Conservation (phyloP, 2,888 invertebrate species). For the Hoplodrina ambigua region DNA sequence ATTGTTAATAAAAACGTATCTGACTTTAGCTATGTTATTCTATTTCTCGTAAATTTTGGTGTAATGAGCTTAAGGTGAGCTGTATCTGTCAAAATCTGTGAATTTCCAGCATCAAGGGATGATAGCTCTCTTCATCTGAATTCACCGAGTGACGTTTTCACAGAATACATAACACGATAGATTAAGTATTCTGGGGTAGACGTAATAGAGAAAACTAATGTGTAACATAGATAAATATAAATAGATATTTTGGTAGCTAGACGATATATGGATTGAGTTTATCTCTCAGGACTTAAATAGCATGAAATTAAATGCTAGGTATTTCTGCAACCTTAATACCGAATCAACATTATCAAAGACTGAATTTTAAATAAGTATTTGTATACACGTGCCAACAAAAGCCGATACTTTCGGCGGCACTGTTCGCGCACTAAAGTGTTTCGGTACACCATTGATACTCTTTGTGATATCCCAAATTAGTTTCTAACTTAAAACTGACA, state of each 20-base stretch:
- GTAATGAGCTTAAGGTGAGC: too few species aligned
- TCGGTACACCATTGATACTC: slow-evolving; percentile 87
- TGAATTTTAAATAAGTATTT: slow-evolving; percentile 68
- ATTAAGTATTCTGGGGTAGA: neutral
- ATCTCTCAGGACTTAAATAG: slow-evolving; percentile 37
- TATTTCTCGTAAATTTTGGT: too few species aligned
- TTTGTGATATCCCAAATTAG: slow-evolving; percentile 90
- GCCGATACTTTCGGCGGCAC: slow-evolving; percentile 78
- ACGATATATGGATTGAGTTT: slow-evolving; percentile 22
- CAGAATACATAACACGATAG: too few species aligned
- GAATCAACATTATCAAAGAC: slow-evolving; percentile 51
- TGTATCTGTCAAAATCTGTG: too few species aligned
- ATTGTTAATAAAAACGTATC: neutral
- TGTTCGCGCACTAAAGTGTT: slow-evolving; percentile 85
- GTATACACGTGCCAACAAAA: slow-evolving; percentile 82
- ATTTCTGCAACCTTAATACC: slow-evolving; percentile 46
- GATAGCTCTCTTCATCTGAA: too few species aligned
- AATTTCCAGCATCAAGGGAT: too few species aligned
- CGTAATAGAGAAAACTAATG: neutral
- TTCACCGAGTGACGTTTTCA: too few species aligned
- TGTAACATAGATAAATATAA: neutral
- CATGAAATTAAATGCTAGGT: slow-evolving; percentile 57
- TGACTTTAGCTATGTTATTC: too few species aligned
- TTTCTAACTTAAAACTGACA: slow-evolving; percentile 86
- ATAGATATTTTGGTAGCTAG: neutral